Conservation (phyloP, 2,888 invertebrate species). For the Orchestes rusci region DNA sequence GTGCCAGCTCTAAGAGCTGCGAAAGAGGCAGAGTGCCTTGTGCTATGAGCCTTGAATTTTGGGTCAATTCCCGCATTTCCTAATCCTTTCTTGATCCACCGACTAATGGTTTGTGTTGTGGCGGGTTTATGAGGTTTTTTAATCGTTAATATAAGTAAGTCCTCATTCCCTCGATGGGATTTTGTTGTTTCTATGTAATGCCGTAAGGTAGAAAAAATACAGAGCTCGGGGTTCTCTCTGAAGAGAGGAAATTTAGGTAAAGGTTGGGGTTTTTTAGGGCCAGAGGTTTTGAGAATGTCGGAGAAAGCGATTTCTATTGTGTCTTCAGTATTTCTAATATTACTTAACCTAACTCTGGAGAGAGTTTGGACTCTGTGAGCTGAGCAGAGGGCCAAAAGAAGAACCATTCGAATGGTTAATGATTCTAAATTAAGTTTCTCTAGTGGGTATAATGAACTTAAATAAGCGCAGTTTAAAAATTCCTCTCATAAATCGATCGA, state of each 20-base stretch:
- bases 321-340: not conserved
- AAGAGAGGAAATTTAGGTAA: not conserved
- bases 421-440: conserved; percentile 13
- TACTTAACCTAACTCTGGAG: not conserved
- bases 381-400: conserved; percentile 5
- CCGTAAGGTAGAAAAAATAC: not conserved
- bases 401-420: conserved; percentile 7
- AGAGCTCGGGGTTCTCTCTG: not conserved
- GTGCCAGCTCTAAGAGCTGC: not conserved
- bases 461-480: conserved; percentile 17
- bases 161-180: not conserved
- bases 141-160: conserved; percentile 1
- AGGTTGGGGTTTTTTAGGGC: conserved; percentile 8
- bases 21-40: conserved; percentile 4
- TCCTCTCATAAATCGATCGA: conserved; percentile 20
- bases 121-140: too few relatives aligned
- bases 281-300: conserved; percentile 11
- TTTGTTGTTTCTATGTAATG: conserved; percentile 3
- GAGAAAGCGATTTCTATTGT: conserved; percentile 7
- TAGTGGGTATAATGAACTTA: conserved; percentile 19
- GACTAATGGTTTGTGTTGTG: too few relatives aligned
- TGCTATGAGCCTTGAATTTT: conserved; percentile 5
- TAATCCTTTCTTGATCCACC: not conserved
- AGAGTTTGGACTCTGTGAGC: conserved; percentile 10
- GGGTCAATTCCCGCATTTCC: not conserved